Percentiles rank a stretch among this genome's conserved stretches.
phyloP scores from a whole-genome alignment of 2,113 vertebrate genomes.

The human region DNA sequence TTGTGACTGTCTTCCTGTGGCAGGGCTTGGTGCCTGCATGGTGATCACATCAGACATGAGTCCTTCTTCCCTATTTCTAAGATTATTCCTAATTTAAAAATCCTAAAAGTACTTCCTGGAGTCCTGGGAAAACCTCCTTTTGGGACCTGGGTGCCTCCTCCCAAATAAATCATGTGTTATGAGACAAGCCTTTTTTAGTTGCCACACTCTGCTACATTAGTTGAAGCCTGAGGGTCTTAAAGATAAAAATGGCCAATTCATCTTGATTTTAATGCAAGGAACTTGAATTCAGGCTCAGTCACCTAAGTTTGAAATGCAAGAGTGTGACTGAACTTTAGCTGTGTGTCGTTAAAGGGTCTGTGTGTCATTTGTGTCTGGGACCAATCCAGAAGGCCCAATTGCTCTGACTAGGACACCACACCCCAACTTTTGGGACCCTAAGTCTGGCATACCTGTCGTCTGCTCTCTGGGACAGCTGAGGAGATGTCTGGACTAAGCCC shows the following conservation, averaged over 20 bases:
- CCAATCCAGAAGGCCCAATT: neutral
- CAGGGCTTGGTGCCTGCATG: neutral
- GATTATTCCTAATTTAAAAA: neutral
- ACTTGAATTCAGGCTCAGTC: neutral
- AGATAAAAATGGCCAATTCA: neutral
- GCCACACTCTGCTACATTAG: too few species aligned
- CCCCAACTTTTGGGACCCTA: neutral
- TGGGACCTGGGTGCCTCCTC: neutral
- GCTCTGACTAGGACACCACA: neutral
- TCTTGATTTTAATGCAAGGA: neutral
- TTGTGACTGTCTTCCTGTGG: too few species aligned
- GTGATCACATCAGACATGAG: accelerated
- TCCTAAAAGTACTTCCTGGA: neutral
- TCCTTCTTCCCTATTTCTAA: neutral
- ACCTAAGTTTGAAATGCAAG: too few species aligned
- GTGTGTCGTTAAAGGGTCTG: neutral
- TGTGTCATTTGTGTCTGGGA: neutral
- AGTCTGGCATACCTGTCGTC: neutral
- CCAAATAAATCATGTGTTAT: neutral
- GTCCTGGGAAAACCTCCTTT: neutral
- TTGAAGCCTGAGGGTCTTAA: neutral
- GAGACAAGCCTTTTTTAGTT: neutral
- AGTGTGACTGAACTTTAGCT: neutral
- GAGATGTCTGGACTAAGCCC: neutral
- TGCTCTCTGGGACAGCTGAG: neutral